phyloP scores from a whole-genome alignment of 2,888 invertebrate species.

The Electrophaes corylata region DNA sequence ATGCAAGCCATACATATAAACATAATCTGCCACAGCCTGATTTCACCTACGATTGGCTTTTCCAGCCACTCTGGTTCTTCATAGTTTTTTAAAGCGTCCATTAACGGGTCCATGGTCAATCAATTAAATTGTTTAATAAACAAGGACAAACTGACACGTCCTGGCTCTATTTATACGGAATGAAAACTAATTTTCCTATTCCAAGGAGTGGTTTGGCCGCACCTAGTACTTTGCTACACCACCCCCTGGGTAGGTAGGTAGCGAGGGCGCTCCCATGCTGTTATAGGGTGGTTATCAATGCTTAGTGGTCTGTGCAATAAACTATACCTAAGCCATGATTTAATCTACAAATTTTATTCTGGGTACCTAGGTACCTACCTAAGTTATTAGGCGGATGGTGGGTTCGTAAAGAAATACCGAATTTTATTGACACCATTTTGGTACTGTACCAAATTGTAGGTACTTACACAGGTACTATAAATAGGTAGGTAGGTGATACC shows the following conservation, averaged over 20 bases:
- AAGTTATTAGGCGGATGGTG: not conserved
- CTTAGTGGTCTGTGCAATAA: not conserved
- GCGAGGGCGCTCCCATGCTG: constrained; percentile 42
- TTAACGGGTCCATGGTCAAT: constrained; percentile 65
- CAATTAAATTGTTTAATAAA: constrained; percentile 9
- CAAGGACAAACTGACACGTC: constrained; percentile 41
- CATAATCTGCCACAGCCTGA: constrained; percentile 93
- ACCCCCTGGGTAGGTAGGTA: constrained; percentile 24
- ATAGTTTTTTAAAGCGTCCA: constrained; percentile 73
- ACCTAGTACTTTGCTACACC: constrained; percentile 54
- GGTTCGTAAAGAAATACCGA: no score
- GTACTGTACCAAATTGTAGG: no score
- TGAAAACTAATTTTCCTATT: constrained; percentile 73
- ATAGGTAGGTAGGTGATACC: no score
- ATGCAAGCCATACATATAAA: constrained; percentile 88
- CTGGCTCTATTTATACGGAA: constrained; percentile 52
- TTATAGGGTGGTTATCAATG: constrained; percentile 5
- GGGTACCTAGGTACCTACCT: not conserved
- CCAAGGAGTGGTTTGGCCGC: constrained; percentile 76
- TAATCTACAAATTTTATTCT: not conserved
- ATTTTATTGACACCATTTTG: no score
- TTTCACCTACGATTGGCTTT: constrained; percentile 85
- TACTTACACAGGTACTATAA: no score
- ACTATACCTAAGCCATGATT: not conserved
- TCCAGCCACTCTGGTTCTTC: constrained; percentile 90